Evolutionary conservation across 1,140 invertebrate species (phyloP), one percentile per base, ranked within the genome.

Genomic region (Drosophila tani): DNA sequence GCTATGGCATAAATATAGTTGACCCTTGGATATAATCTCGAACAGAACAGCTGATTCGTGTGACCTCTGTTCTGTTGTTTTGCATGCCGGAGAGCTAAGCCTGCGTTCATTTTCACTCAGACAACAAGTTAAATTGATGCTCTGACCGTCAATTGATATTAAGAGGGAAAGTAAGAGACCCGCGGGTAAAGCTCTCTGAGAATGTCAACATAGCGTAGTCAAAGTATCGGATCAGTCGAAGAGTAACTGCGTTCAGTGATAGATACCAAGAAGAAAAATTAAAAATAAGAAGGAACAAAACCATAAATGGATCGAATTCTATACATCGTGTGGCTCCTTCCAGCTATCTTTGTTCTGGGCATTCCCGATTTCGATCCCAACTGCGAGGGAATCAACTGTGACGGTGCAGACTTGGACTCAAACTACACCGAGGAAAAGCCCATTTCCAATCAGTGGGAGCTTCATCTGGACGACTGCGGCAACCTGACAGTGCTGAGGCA

Each of bases 401-500:
- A 40, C 19, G 32, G 17, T 0, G 6, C 19, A 9, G 53, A 56
- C 2, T 8, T 24, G 0, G 35, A 56, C 35, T 40, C 53, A 56
- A 56, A 56, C 35, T 21, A 56, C 35, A 56, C 53, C 14, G 53
- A 40, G n/a, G 53, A 56, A 7, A 56, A 56, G 32, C 53, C 53
- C 6, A 35, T 35, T n/a, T 19, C 38, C 19, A 38, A 21, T 56
- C 53, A 56, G 35, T 56, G 65, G 40, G 66, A 81, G 47, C 65
- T 91, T 9, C 58, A 81, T 15, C 32, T 91, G 38, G 57, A 47
- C 32, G 55, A 90, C 41, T 78, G 71, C 19, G 38, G 59, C 15
- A 32, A 81, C 1, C 12, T 66, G 19, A 46, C 59, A 8, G 14
- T 87, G 17, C 45, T 91, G 5, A 43, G 53, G 1, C 47, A 59